Conservation (phyloP, 64 coral and sea anemone genomes). For the Catalaphyllia jardinei region DNA sequence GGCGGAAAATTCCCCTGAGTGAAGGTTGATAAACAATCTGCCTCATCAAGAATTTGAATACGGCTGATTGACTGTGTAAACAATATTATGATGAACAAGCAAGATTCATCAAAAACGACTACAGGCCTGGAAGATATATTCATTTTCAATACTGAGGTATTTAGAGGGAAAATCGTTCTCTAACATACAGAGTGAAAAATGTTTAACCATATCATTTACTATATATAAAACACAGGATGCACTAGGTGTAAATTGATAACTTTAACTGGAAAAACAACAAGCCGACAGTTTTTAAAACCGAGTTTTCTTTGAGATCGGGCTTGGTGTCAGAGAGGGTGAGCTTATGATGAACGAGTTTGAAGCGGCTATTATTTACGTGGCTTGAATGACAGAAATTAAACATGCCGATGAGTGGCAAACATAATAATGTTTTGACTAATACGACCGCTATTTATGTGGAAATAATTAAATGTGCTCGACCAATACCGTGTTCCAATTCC, state of each 20-base stretch:
- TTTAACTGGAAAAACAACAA: constrained; percentile 41
- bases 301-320: not conserved
- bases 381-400: not conserved
- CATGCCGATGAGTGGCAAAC: not conserved
- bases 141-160: not conserved
- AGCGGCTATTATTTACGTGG: not conserved
- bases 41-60: not conserved
- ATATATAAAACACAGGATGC: not conserved
- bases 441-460: not conserved
- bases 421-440: constrained; percentile 20
- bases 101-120: not conserved
- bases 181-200: not conserved
- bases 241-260: constrained; percentile 43
- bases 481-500: not conserved
- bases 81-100: not conserved
- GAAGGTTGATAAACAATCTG: not conserved
- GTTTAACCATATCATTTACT: not conserved
- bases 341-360: not conserved
- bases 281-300: not conserved
- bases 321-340: not conserved
- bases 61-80: not conserved
- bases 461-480: constrained; percentile 4
- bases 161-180: not conserved
- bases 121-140: not conserved
- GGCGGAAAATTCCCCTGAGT: not conserved